Evolutionary conservation across 2,113 vertebrate species (phyloP).

Genomic region (Laticauda laticaudata): DNA sequence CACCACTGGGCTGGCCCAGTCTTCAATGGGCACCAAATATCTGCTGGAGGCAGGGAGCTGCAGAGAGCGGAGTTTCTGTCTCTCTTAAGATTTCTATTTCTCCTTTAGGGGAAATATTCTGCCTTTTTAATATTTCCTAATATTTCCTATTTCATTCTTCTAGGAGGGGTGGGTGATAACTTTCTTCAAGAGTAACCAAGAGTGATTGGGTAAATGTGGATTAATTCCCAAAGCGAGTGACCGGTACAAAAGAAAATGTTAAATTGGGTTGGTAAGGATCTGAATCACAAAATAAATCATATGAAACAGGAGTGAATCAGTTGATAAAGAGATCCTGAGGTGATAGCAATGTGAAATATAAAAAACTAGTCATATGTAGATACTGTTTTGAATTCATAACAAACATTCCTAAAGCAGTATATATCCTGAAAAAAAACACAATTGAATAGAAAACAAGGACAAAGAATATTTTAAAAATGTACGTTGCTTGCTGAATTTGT

Average conservation of each 20-base stretch:
- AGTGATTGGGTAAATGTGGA: neutral
- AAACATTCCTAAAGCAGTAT: neutral
- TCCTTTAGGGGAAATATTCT: too few species aligned
- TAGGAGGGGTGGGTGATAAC: too few species aligned
- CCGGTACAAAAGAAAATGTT: neutral
- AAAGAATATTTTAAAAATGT: neutral
- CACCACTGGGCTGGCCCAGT: too few species aligned
- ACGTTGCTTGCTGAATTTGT: neutral
- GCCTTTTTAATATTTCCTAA: too few species aligned
- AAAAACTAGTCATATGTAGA: neutral
- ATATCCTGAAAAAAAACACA: neutral
- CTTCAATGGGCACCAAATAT: too few species aligned
- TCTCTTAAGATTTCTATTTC: too few species aligned
- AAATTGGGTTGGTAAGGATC: neutral
- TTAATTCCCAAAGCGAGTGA: neutral
- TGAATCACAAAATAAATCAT: neutral
- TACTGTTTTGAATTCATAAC: neutral
- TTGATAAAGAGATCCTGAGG: neutral
- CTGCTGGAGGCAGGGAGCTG: too few species aligned
- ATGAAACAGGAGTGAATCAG: neutral
- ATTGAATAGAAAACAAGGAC: neutral
- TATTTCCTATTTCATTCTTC: too few species aligned
- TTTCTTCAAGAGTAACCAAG: neutral
- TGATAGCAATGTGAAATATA: neutral
- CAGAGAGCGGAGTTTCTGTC: too few species aligned